phyloP scores from a whole-genome alignment of 2,888 invertebrate genomes.

The Sycophila texana region DNA sequence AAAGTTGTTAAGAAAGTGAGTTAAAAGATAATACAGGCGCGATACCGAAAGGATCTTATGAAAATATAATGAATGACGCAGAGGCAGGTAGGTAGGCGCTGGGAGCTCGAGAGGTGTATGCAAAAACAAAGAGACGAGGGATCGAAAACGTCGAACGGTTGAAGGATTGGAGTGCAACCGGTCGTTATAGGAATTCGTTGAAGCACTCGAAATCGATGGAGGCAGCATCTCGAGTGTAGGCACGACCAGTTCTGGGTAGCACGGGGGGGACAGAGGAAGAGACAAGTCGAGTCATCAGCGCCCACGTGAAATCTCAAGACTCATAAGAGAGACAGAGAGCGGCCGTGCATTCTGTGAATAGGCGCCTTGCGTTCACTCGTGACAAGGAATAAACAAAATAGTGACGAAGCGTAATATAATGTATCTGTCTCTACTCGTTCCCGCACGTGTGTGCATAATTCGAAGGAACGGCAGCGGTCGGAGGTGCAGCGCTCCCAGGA shows the following conservation, averaged over 20 bases:
- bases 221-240: constrained; percentile 53
- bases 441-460: neutral
- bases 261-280: constrained; percentile 50
- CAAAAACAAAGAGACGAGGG: constrained; percentile 36
- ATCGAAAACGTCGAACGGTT: constrained; percentile 50
- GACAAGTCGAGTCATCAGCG: constrained; percentile 65
- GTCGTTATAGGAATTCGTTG: constrained; percentile 55
- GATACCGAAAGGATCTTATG: no score
- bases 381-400: constrained; percentile 70
- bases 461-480: constrained; percentile 26
- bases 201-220: constrained; percentile 61
- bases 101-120: neutral
- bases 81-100: no score
- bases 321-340: constrained; percentile 37
- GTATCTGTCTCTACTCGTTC: constrained; percentile 28
- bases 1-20: no score
- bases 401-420: constrained; percentile 68
- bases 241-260: constrained; percentile 49
- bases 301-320: constrained; percentile 65
- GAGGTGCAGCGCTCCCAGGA: constrained; percentile 46
- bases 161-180: constrained; percentile 48
- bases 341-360: constrained; percentile 58
- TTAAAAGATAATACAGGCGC: no score
- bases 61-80: no score
- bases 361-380: constrained; percentile 63